Evolutionary conservation across 2,888 invertebrate genomes (phyloP), one percentile per base, ranked within the genome.

Genomic region (Orthosia gothica): DNA sequence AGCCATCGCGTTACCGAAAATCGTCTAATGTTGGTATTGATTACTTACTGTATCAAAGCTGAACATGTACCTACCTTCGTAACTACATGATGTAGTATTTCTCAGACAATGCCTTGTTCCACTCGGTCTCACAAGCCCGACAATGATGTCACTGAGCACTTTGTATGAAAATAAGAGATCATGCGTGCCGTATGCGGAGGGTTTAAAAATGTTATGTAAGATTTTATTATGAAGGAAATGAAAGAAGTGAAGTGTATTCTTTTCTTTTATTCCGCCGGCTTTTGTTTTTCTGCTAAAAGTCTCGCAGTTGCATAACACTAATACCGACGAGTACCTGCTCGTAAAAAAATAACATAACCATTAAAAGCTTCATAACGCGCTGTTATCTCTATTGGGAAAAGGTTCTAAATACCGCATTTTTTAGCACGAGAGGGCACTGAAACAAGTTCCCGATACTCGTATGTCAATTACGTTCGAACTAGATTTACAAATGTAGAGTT

Each of bases 131-230:
- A 70, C 71, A 81, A 52, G 78, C 55, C 74, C 77, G 61, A 73
- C 70, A 74, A 64, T 81, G 67, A 78, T 82, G 81, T 78, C 81
- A 74, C 73, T 78, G 82, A 78, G 63, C 70, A 74, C 82, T 81
- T 78, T 81, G 81, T 81, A 81, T 81, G 81, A 81, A 81, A 81
- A 81, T 81, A 82, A 82, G 82, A 81, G 74, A 81, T 81, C 82
- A 82, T 81, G 66, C 67, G 82, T 74, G 13, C 64, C 82, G 63
- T 68, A 71, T 63, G 59, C 59, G 69, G 65, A 81, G 79, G 82
- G 79, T 61, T 81, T 74, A 82, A 81, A 81, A 82, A 82, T 74
- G 79, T 81, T 81, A 78, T 64, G 79, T 78, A 81, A 82, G 70
- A 78, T 81, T 82, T 68, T 81, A 78, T 82, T 78, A 78, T 68